These are phyloP conservation scores for Polylopha cassiicola DNA, from an alignment of 2,888 invertebrate genomes.

Conservation along the genomic window DNA sequence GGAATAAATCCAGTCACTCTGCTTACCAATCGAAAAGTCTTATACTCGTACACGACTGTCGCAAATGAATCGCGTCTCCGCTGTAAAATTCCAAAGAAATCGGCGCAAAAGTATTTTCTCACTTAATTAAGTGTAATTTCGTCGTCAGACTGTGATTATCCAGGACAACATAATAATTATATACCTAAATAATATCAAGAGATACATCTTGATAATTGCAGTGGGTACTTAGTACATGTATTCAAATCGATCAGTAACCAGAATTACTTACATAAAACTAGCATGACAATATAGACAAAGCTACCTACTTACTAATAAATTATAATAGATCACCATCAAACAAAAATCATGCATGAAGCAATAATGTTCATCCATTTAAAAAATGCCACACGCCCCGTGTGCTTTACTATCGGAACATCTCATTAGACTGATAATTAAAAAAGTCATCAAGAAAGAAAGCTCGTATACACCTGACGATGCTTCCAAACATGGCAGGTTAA, in stretches of 20 bases:
- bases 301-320: too few species aligned
- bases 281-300: too few species aligned
- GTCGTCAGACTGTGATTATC: constrained; percentile 21
- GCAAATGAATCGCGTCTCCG: constrained; percentile 1
- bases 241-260: too few species aligned
- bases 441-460: constrained; percentile 48
- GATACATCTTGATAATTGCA: too few species aligned
- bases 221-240: too few species aligned
- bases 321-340: constrained; percentile 33
- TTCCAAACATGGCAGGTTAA: constrained; percentile 65
- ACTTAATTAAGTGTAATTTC: constrained; percentile 30
- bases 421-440: constrained; percentile 57
- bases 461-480: constrained; percentile 55
- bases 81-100: constrained; percentile 24
- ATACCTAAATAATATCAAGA: too few species aligned
- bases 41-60: too few species aligned
- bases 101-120: constrained; percentile 29
- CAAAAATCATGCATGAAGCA: constrained; percentile 60
- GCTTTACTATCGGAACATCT: constrained; percentile 55
- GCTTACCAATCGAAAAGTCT: too few species aligned
- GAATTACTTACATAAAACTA: too few species aligned
- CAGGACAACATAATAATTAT: constrained; percentile 9
- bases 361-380: constrained; percentile 54
- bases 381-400: constrained; percentile 62
- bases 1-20: too few species aligned